These are phyloP conservation scores for Planococcus citri DNA, from an alignment of 1,140 invertebrate species.

Conservation along the genomic window DNA sequence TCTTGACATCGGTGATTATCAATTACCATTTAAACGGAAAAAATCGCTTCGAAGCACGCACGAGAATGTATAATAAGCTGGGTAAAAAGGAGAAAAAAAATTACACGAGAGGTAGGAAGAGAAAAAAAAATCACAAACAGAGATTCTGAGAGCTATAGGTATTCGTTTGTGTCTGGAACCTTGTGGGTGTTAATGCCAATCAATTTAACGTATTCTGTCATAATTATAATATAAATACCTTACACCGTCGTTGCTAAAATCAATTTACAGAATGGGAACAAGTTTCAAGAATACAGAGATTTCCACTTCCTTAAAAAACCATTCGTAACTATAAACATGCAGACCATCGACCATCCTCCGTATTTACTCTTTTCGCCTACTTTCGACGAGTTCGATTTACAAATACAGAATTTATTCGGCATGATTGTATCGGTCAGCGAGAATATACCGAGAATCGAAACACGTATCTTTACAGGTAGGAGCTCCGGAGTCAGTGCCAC, in stretches of 20 bases:
- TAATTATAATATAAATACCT: too few species aligned
- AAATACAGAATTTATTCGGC: neutral
- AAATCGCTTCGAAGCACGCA: neutral
- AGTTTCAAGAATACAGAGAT: neutral
- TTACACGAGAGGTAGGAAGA: too few species aligned
- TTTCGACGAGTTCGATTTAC: neutral
- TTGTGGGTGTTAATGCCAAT: neutral
- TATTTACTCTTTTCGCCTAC: neutral
- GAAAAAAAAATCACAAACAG: too few species aligned
- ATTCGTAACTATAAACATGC: neutral
- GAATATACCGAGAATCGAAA: neutral
- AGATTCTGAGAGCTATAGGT: neutral
- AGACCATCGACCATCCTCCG: neutral
- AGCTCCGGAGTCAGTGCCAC: too few species aligned
- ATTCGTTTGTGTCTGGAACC: neutral
- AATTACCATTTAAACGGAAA: neutral
- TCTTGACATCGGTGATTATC: slow-evolving; percentile 6
- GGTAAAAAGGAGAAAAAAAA: too few species aligned
- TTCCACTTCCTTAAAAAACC: neutral
- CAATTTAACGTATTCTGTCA: neutral
- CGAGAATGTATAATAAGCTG: neutral
- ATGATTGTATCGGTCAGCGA: neutral
- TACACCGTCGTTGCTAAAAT: too few species aligned
- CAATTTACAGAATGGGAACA: neutral
- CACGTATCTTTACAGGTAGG: neutral